Conservation (phyloP, 2,113 vertebrate species). For the Ceyx cyanopectus region DNA sequence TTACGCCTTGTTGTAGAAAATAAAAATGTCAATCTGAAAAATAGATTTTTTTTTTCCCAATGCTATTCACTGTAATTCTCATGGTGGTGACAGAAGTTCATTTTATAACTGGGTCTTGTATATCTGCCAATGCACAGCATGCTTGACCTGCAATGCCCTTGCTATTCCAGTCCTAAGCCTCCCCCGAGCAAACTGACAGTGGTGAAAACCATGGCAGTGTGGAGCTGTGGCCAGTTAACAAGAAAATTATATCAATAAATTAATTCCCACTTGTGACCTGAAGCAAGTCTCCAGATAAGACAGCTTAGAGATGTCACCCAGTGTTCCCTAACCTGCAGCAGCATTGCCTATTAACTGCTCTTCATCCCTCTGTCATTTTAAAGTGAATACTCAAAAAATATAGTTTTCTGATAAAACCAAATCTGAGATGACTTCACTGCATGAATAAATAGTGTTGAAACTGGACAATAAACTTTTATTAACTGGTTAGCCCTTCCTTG, state of each 20-base stretch:
- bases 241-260: neutral
- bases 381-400: neutral
- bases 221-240: neutral
- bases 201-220: neutral
- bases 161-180: conserved; percentile 21
- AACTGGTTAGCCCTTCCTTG: neutral
- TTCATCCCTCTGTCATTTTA: neutral
- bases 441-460: neutral
- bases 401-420: neutral
- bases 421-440: neutral
- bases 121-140: conserved; percentile 30
- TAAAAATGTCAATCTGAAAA: neutral
- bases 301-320: neutral
- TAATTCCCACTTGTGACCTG: neutral
- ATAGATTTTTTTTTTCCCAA: neutral
- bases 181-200: neutral
- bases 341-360: neutral
- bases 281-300: neutral
- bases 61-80: neutral
- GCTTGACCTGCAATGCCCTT: conserved; percentile 55
- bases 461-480: neutral
- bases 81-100: conserved; percentile 3
- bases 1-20: neutral
- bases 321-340: neutral
- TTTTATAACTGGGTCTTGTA: conserved; percentile 26